Evolutionary conservation across 2,113 vertebrate species (phyloP).

Genomic region (Herpetotheres cachinnans): DNA sequence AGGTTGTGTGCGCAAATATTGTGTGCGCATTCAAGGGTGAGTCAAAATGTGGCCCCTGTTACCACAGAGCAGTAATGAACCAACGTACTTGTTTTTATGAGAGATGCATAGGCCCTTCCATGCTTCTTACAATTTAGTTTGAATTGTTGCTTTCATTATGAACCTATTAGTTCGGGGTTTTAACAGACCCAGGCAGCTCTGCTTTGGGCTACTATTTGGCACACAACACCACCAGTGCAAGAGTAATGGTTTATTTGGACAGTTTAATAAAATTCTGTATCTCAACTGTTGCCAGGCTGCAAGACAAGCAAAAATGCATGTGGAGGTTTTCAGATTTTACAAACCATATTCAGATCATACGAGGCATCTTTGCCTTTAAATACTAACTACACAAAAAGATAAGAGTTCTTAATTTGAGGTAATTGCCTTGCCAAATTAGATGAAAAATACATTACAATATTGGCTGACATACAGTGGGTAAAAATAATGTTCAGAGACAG

Average conservation of each 20-base stretch:
- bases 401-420: background rate
- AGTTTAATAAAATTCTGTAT: background rate
- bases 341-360: background rate
- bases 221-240: background rate
- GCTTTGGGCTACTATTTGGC: background rate
- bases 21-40: fast-evolving
- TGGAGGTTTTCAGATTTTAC: background rate
- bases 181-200: background rate
- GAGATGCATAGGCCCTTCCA: background rate
- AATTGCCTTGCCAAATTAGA: background rate
- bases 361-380: background rate
- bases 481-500: background rate
- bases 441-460: background rate
- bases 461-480: background rate
- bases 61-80: background rate
- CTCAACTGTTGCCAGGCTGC: background rate
- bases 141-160: conserved; percentile 11
- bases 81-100: background rate
- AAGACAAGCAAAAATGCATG: background rate
- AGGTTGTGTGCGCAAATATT: background rate
- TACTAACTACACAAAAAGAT: background rate
- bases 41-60: background rate
- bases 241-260: background rate
- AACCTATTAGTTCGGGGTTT: background rate
- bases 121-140: background rate